Conservation (phyloP, 2,888 invertebrate genomes). For the Drosophila subsilvestris region DNA sequence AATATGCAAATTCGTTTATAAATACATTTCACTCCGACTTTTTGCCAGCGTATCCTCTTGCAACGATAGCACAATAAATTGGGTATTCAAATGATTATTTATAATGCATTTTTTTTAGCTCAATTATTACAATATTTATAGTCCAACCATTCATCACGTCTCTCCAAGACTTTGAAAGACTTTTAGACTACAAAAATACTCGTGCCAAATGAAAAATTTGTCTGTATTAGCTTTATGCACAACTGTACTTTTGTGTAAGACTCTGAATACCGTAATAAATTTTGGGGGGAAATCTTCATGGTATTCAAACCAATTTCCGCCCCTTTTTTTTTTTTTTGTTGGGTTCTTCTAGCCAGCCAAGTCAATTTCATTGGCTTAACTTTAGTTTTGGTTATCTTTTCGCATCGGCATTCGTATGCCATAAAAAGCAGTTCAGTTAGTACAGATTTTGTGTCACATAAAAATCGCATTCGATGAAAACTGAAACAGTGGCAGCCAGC, state of each 20-base stretch:
- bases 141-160: too few species aligned
- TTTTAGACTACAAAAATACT: background rate
- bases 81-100: background rate
- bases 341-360: conserved; percentile 24
- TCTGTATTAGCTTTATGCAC: background rate
- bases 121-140: background rate
- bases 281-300: background rate
- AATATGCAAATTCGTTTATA: conserved; percentile 77
- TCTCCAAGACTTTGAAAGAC: background rate
- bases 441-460: conserved; percentile 67
- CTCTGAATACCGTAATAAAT: background rate
- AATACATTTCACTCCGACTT: conserved; percentile 69
- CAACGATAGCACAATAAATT: conserved; percentile 9
- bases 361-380: conserved; percentile 63
- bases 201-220: background rate
- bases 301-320: background rate
- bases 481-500: conserved; percentile 24
- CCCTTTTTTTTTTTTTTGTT: background rate
- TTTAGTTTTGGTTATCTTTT: conserved; percentile 46
- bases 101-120: background rate
- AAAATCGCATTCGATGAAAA: conserved; percentile 56
- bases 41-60: conserved; percentile 36
- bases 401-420: conserved; percentile 11
- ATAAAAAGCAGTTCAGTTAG: conserved; percentile 53
- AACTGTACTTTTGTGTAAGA: background rate